Evolutionary conservation across 2,113 vertebrate species (phyloP), one percentile per base, ranked within the genome.

Genomic region (Coryphaenoides rupestris): DNA sequence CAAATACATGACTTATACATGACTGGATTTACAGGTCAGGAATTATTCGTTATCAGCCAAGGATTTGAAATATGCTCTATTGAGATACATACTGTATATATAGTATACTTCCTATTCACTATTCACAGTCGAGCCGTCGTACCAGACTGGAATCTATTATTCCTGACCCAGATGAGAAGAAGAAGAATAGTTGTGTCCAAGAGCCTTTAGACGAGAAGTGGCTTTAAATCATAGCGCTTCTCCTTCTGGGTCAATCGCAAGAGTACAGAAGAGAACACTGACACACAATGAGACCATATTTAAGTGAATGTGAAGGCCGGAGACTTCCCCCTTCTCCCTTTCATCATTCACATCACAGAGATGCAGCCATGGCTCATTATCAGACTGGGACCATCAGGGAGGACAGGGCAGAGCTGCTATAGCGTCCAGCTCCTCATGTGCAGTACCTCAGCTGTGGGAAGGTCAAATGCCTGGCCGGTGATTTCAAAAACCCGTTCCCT

Each of bases 141-240:
- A 62, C 50, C 67, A 58, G 66, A 68, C 65, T 69, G 61, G 65
- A 86, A 83, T 87, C 79, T 87, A 77, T 89, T 82, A 55, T 74
- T 66, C 75, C 73, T 71, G 68, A 57, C 56, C 57, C 21, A 70
- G 75, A 86, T 76, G 68, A 84, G 81, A 82, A 74, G 78, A 78
- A 67, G 70, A 26, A 26, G 24, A 26, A 12, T n/a, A n/a, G n/a
- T n/a, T 82, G 76, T 77, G 68, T 73, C 71, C 60, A 60, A 74
- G 60, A 70, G 54, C 59, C 21, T 3, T 55, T 7, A 40, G 33
- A 40, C 33, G 33, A 40, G 9, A 40, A 40, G 9, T 12, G 33
- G 7, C 49, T 46, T 40, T 60, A n/a, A n/a, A 64, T 58, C 62
- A 56, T 63, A 26, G 33, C n/a, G n/a, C 55, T 62, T 72, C 45